Base-by-base conservation (phyloP, 2,888 invertebrate genomes). In the Dynastes maya region DNA sequence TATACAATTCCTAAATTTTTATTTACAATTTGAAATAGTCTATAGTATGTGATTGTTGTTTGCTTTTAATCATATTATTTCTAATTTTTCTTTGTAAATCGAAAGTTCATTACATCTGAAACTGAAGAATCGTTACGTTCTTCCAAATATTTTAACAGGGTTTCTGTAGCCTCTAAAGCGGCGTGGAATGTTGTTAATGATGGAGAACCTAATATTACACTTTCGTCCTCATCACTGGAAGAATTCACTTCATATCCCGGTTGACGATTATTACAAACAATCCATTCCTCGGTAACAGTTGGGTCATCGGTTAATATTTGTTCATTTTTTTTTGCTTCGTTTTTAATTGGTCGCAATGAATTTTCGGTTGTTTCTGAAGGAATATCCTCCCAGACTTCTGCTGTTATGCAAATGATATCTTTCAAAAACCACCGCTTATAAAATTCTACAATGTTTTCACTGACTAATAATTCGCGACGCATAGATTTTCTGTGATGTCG, bases 391-490 rank as follows among this genome's bases (percentile, higher is more conserved):
- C 51, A 51, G 1, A 6, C 51, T 51, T 6, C 51, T 58, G 16
- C 27, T 22, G 58, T 58, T 58, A 5, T 58, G 58, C 8, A 58
- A 61, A 61, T 61, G 22, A 61, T 22, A 61, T 61, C 61, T 22
- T 61, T 61, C n/a, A 58, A n/a, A 58, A n/a, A 61, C 61, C 22
- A 22, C 22, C 22, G 61, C 22, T 61, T 53, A 53, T 53, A 53
- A 53, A 11, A 53, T 61, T 61, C 16, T 16, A 16, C 16, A 16
- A 16, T 16, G 16, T 61, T 11, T 6, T 22, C 22, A 22, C 16
- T 16, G 16, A 22, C 22, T 61, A 22, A 61, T 29, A 61, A 61
- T 61, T 61, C 61, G 22, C 61, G 61, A 61, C 16, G 61, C 1
- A 61, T 61, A 61, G 61, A 61, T 61, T 22, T 61, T 61, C 27